These are phyloP conservation scores for Lithophane ornitopus DNA, from an alignment of 2,888 invertebrate species.

Conservation along the genomic window DNA sequence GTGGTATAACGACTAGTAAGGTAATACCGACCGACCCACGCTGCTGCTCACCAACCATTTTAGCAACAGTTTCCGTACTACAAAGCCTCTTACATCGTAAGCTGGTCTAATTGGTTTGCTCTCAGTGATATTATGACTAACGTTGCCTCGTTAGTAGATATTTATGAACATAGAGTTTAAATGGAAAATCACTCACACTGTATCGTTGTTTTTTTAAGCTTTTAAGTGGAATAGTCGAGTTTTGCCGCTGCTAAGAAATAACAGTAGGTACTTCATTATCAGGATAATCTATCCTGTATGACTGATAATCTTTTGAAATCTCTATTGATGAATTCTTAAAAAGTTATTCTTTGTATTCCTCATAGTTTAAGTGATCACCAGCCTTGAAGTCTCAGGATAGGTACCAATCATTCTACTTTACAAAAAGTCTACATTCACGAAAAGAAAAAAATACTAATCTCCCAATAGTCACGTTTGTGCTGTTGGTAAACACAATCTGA, in stretches of 20 bases:
- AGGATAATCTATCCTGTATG: neutral
- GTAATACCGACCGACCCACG: slow-evolving; percentile 28
- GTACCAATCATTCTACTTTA: neutral
- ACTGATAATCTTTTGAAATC: neutral
- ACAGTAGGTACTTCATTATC: too few species aligned
- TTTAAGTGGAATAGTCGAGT: neutral
- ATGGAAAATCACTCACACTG: neutral
- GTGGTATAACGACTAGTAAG: slow-evolving; percentile 33
- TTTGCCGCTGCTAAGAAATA: neutral
- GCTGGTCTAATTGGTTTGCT: slow-evolving; percentile 67
- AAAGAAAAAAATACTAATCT: neutral
- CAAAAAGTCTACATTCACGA: neutral
- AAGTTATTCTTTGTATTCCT: neutral
- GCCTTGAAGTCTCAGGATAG: neutral
- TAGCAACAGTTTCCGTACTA: slow-evolving; percentile 47
- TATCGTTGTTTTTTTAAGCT: neutral
- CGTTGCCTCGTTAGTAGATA: slow-evolving; percentile 55
- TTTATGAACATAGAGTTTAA: slow-evolving; percentile 24
- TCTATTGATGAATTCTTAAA: neutral
- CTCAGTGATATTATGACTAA: slow-evolving; percentile 54
- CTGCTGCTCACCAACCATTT: slow-evolving; percentile 37
- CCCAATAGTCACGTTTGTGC: neutral
- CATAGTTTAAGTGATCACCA: neutral
- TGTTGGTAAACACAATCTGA: slow-evolving; percentile 27
- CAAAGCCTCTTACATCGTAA: slow-evolving; percentile 66